These are phyloP conservation scores for Acleris holmiana DNA, from an alignment of 2,888 invertebrate species.

Conservation along the genomic window DNA sequence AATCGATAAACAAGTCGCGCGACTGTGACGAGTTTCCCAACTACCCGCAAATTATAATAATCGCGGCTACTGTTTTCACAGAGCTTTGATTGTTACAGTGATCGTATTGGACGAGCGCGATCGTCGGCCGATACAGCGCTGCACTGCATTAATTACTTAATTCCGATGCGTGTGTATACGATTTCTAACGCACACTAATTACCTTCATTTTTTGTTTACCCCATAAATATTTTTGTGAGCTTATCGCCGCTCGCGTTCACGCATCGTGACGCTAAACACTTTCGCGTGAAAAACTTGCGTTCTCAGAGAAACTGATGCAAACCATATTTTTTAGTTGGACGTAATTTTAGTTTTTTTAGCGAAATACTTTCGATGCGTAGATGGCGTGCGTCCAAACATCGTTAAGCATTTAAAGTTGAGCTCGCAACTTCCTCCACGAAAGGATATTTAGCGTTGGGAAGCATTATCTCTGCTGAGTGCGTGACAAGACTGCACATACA, in stretches of 20 bases:
- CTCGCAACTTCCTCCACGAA: conserved; percentile 74
- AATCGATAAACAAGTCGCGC: conserved; percentile 76
- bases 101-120: conserved; percentile 64
- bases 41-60: conserved; percentile 70
- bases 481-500: conserved; percentile 60
- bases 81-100: conserved; percentile 63
- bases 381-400: conserved; percentile 64
- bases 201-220: conserved; percentile 68
- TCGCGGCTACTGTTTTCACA: conserved; percentile 70
- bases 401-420: conserved; percentile 59
- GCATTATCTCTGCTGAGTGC: conserved; percentile 50
- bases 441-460: conserved; percentile 61
- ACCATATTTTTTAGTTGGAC: conserved; percentile 13
- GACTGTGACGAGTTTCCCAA: conserved; percentile 74
- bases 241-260: conserved; percentile 70
- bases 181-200: conserved; percentile 78
- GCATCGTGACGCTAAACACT: conserved; percentile 71
- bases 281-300: conserved; percentile 56
- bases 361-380: conserved; percentile 32
- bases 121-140: conserved; percentile 73
- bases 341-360: conserved; percentile 19
- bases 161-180: conserved; percentile 79
- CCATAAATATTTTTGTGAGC: conserved; percentile 75
- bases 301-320: conserved; percentile 26
- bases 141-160: conserved; percentile 76